Percentiles rank a stretch among this genome's conserved stretches.
Conservation (phyloP, 1,140 invertebrate species). For the Centruroides sculpturatus region DNA sequence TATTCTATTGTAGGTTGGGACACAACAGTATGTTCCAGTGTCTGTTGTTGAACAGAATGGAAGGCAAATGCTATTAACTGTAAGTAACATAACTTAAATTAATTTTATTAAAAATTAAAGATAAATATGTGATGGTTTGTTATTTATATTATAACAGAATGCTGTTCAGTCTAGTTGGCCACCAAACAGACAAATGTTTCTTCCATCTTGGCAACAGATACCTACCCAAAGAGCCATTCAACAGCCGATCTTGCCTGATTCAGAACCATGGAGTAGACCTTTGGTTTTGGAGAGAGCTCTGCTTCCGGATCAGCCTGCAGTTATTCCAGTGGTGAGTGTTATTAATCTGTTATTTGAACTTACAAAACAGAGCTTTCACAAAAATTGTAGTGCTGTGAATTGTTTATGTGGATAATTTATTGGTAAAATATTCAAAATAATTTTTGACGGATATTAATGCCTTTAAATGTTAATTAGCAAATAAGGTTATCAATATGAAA, state of each 20-base stretch:
- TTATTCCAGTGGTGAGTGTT: conserved; percentile 38
- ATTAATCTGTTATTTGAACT: too few relatives aligned
- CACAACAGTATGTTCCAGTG: conserved; percentile 73
- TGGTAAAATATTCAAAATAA: too few relatives aligned
- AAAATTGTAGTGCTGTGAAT: too few relatives aligned
- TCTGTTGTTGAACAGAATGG: conserved; percentile 63
- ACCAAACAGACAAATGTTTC: conserved; percentile 54
- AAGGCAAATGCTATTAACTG: conserved; percentile 35
- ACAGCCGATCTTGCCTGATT: conserved; percentile 49
- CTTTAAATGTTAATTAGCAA: too few relatives aligned
- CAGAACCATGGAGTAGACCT: conserved; percentile 57
- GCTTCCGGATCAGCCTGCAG: conserved; percentile 29
- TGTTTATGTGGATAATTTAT: too few relatives aligned
- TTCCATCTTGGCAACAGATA: conserved; percentile 73
- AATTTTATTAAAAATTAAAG: neutral
- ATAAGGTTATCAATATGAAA: too few relatives aligned
- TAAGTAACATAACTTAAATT: conserved; percentile 20
- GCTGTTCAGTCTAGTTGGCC: conserved; percentile 60
- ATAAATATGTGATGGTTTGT: neutral
- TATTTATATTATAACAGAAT: conserved; percentile 36
- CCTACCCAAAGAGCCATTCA: conserved; percentile 49
- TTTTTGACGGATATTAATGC: too few relatives aligned
- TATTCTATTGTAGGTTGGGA: conserved; percentile 26
- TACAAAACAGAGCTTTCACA: too few relatives aligned
- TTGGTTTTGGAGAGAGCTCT: conserved; percentile 62